Base-by-base conservation (phyloP, 2,113 vertebrate species). In the Hydrochoerus hydrochaeris region DNA sequence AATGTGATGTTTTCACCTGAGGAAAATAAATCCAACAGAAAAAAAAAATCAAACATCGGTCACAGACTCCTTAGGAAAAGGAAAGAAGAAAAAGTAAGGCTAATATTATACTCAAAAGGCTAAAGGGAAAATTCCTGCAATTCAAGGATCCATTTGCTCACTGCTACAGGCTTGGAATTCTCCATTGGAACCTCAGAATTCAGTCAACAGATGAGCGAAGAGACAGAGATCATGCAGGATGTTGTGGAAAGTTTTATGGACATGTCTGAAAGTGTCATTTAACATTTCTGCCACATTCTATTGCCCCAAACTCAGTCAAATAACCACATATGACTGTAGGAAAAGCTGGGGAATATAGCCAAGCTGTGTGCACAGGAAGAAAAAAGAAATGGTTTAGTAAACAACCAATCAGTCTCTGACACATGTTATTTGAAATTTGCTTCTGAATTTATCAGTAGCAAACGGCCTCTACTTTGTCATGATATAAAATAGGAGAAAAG, bases 301-400 rank as follows among this genome's bases (percentile, higher is more conserved):
- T 26, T 73, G 80, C 35, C 44, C 58, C 69, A 46, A 83, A 93
- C 16, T 77, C 87, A 57, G 44, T 71, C 71, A 26, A 35, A 24
- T 63, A 90, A 63, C 73, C 22, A 49, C 35, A 46, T 13, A 20
- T 88, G 82, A 62, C 65, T 22, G 6, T 49, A 78, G 24, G 19
- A 13, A 9, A 94, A 44, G 54, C 81, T 80, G 89, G 78, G 89
- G 83, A 96, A 85, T 84, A 75, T 73, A 94, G 91, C 80, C 67
- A 82, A 88, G 46, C 46, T 75, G 24, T 78, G 82, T 0, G 16
- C 19, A 46, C 20, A 65, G 58, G 26, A 83, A 19, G 52, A 49
- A 26, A 97, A 91, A 91, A 41, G 52, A 91, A 97, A 57, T 73
- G 65, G 10, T 65, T 91, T 93, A 6, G 65, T 89, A 93, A 96